Conservation (phyloP, 1,140 invertebrate genomes). For the Penaeus vannamei region DNA sequence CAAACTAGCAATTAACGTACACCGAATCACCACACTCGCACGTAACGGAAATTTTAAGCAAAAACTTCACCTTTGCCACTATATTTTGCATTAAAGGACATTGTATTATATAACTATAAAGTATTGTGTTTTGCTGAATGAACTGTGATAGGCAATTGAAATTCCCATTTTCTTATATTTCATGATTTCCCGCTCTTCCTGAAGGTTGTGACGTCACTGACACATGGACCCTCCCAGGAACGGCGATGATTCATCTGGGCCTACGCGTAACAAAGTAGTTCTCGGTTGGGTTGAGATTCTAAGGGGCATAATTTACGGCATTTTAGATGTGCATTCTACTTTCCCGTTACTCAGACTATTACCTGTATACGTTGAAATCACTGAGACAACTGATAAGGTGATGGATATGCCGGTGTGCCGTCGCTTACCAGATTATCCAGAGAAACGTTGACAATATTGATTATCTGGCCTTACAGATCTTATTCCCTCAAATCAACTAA, state of each 20-base stretch:
- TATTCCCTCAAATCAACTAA: background rate
- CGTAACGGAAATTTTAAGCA: too few relatives aligned
- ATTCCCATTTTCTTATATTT: slow-evolving; percentile 46
- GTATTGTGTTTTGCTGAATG: background rate
- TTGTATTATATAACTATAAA: background rate
- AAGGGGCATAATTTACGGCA: too few relatives aligned
- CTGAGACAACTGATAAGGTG: slow-evolving; percentile 51
- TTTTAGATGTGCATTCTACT: too few relatives aligned
- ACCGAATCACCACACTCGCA: too few relatives aligned
- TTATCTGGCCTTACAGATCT: too few relatives aligned
- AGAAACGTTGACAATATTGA: background rate
- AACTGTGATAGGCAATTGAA: background rate
- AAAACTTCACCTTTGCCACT: background rate
- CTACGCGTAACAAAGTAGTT: slow-evolving; percentile 57
- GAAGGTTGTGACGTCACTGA: slow-evolving; percentile 56
- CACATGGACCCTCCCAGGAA: slow-evolving; percentile 65
- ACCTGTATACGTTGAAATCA: slow-evolving; percentile 51
- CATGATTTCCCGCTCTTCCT: slow-evolving; percentile 39
- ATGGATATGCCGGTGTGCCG: slow-evolving; percentile 32
- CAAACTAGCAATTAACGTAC: too few relatives aligned
- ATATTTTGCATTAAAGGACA: too few relatives aligned
- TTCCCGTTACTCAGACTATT: too few relatives aligned
- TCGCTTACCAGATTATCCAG: background rate
- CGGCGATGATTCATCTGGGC: slow-evolving; percentile 61
- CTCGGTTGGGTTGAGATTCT: background rate